Conservation (phyloP, 2,888 invertebrate species). For the Pollenia griseotomentosa region DNA sequence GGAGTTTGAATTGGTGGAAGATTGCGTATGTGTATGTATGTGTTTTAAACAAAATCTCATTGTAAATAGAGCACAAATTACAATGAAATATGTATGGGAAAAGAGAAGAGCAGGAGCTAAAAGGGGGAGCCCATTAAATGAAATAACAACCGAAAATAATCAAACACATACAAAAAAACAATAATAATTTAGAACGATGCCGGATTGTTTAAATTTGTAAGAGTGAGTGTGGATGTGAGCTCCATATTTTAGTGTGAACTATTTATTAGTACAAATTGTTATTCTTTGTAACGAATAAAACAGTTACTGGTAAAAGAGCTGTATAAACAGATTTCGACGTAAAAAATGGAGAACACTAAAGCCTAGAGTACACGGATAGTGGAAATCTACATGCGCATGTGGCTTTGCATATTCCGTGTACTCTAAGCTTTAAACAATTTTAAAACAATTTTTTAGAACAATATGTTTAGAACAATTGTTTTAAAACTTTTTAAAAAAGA, state of each 20-base stretch:
- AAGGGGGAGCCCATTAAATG: neutral
- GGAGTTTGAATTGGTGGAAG: neutral
- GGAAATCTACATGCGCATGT: too few species aligned
- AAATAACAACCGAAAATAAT: neutral
- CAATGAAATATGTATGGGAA: neutral
- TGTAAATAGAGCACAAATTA: constrained; percentile 25
- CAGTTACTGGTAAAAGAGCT: too few species aligned
- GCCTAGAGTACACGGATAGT: too few species aligned
- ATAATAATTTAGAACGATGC: constrained; percentile 4
- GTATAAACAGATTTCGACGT: too few species aligned
- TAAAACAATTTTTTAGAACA: too few species aligned
- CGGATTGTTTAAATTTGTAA: constrained; percentile 5
- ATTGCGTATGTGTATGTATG: neutral
- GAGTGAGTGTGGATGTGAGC: neutral
- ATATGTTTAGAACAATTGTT: too few species aligned
- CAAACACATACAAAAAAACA: constrained; percentile 1
- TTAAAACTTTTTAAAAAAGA: too few species aligned
- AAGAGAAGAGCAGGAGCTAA: neutral
- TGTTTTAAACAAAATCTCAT: constrained; percentile 10
- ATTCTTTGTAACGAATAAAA: too few species aligned
- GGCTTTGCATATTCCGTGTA: too few species aligned
- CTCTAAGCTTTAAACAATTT: too few species aligned
- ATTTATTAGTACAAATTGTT: neutral
- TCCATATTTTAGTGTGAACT: neutral
- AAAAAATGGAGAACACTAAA: too few species aligned